A percentile compares a stretch with the other conserved stretches of the same genome.
Conservation (phyloP, 2,888 invertebrate species). For the Argynnis bischoffii region DNA sequence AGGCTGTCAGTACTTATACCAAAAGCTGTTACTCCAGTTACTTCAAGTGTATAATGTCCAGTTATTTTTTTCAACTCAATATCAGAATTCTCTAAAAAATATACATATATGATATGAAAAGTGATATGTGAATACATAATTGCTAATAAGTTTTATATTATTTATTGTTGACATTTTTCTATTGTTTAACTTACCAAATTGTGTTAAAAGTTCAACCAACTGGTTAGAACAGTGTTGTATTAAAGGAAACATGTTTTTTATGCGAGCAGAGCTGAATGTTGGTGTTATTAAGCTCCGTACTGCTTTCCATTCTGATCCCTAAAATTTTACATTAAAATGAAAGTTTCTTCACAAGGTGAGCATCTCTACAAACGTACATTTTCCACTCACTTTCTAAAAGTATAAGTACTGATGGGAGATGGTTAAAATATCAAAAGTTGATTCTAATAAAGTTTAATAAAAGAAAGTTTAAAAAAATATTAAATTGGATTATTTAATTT, state of each 20-base stretch:
- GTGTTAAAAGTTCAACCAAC: slow-evolving; percentile 68
- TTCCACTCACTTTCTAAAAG: too few species aligned
- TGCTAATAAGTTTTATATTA: too few species aligned
- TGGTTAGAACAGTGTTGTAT: slow-evolving; percentile 72
- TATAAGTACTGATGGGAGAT: too few species aligned
- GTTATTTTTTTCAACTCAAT: slow-evolving; percentile 81
- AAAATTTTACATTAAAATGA: slow-evolving; percentile 36
- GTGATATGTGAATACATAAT: too few species aligned
- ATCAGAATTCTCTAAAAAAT: slow-evolving; percentile 60
- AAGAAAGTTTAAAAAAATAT: too few species aligned
- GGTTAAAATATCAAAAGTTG: too few species aligned
- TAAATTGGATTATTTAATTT: too few species aligned
- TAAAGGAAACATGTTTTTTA: slow-evolving; percentile 76
- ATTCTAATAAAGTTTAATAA: too few species aligned
- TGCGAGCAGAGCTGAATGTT: slow-evolving; percentile 79
- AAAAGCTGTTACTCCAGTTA: slow-evolving; percentile 82
- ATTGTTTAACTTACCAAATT: slow-evolving; percentile 57
- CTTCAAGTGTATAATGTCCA: slow-evolving; percentile 80
- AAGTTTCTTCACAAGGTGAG: not conserved
- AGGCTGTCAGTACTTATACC: slow-evolving; percentile 79
- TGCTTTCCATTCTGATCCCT: slow-evolving; percentile 80
- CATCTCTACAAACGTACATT: too few species aligned
- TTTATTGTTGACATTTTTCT: too few species aligned
- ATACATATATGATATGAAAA: too few species aligned
- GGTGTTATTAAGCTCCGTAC: slow-evolving; percentile 78